Evolutionary conservation across 1,140 invertebrate genomes (phyloP), one percentile per base, ranked within the genome.

Genomic region (Pachypeltis micranthus): DNA sequence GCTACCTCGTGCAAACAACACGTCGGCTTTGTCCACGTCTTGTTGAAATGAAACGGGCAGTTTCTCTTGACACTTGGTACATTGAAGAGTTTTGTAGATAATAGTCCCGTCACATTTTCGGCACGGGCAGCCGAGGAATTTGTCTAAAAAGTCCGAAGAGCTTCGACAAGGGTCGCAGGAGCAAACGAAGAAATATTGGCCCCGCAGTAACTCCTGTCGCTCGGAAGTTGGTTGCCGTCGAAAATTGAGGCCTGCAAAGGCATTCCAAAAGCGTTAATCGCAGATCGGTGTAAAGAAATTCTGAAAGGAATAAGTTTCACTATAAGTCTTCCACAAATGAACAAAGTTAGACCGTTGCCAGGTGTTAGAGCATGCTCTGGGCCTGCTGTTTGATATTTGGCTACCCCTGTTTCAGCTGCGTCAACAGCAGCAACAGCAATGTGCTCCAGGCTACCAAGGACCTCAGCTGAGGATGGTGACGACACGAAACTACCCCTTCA

Each of bases 141-240:
- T 58, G 19, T 57, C 63, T n/a, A 54, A 16, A 25, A 56, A 62
- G 71, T 75, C 71, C 59, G 76, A 68, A 4, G 72, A 69, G 68
- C 76, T 72, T 24, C 71, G 75, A 68, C 88, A 90, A 2, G 79
- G 74, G 27, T 70, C 56, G 74, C 88, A 91, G 19, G 72, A 65
- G 72, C 88, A 91, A 0, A 71, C 72, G 47, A 51, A 51, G 47
- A 51, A 51, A 21, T 90, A 91, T 69, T 90, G 87, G 19, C 75
- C 77, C 56, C 75, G 72, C 2, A 91, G 73, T n/a, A 71, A 67
- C 29, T 78, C 70, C 66, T 83, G 81, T 58, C 88, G 76, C 19
- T 84, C 76, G 19, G 74, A 63, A 44, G 72, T 76, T 0, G 72
- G 64, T 77, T 83, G 83, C 60, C 82, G 74, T 59, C 80, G 77